Evolutionary conservation across 2,888 invertebrate genomes (phyloP), one percentile per base, ranked within the genome.

Genomic region (Clusia tigrina): DNA sequence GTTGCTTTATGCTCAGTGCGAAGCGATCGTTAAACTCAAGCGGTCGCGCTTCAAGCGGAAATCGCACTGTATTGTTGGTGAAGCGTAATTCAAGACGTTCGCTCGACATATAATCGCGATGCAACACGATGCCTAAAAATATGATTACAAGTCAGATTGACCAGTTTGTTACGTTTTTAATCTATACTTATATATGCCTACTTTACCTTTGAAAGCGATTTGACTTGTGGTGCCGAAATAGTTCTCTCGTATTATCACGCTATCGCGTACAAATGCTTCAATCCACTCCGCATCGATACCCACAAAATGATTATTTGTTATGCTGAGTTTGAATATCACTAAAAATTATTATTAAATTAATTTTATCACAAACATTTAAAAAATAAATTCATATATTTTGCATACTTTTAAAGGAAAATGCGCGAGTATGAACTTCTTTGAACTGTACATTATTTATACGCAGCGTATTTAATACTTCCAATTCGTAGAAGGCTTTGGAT

Each of bases 401-500:
- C 74, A 71, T 67, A 83, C 83, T 74, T 69, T 79, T 80, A 61
- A 83, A 82, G 38, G 89, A 88, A 83, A 93, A 90, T 22, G 91
- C 90, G 69, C 88, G 88, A 71, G 92, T 89, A 71, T 88, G 86
- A 54, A 93, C 82, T 68, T 85, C 86, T 61, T 87, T 86, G 73
- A 92, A 88, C 53, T 79, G 85, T 65, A 90, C 89, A 68, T 90
- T 88, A 67, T 89, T 88, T 74, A 93, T 86, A 70, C 86, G 85
- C 68, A 93, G 88, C 62, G 87, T 85, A 72, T 89, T 86, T 58
- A 86, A 86, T 42, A 93, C 89, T 73, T 89, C 90, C 55, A 93
- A 84, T 72, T 93, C 92, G 62, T 91, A 90, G 78, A 93, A 87
- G 62, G 89, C 87, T 65, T 91, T 86, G 71, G 92, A 91, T 2